A percentile compares a stretch with the other conserved stretches of the same genome.
Evolutionary conservation across 2,888 invertebrate species (phyloP).

Genomic region (Acronicta aceris): DNA sequence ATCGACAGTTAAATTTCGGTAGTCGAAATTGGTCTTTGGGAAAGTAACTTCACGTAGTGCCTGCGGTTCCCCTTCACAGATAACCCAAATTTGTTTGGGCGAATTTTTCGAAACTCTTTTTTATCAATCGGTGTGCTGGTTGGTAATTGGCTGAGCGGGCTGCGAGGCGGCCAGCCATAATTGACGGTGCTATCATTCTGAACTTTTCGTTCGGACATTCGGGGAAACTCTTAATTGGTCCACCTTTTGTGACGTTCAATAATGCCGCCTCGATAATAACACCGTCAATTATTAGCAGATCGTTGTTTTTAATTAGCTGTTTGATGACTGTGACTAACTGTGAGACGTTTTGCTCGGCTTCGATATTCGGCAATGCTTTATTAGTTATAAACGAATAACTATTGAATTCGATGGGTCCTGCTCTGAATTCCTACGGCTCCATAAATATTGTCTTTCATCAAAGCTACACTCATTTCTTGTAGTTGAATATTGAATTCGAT

Average conservation of each 20-base stretch:
- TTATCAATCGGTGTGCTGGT: slow-evolving; percentile 83
- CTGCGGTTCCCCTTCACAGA: slow-evolving; percentile 72
- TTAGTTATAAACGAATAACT: slow-evolving; percentile 39
- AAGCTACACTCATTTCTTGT: slow-evolving; percentile 24
- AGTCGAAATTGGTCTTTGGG: slow-evolving; percentile 71
- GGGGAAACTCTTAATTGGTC: slow-evolving; percentile 88
- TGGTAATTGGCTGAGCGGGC: slow-evolving; percentile 83
- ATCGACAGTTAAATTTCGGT: slow-evolving; percentile 70
- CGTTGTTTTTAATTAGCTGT: slow-evolving; percentile 82
- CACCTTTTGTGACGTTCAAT: slow-evolving; percentile 86
- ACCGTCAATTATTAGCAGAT: slow-evolving; percentile 84
- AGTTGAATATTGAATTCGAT: slow-evolving; percentile 30
- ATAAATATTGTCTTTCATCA: slow-evolving; percentile 36
- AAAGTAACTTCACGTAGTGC: slow-evolving; percentile 69
- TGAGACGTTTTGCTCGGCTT: slow-evolving; percentile 59
- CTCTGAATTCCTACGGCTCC: slow-evolving; percentile 28
- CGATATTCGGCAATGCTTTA: slow-evolving; percentile 40
- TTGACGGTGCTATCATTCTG: slow-evolving; percentile 87
- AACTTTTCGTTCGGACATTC: slow-evolving; percentile 85
- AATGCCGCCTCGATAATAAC: slow-evolving; percentile 86
- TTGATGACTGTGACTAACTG: slow-evolving; percentile 61
- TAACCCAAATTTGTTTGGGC: slow-evolving; percentile 84
- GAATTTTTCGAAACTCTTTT: slow-evolving; percentile 84
- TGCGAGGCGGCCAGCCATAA: slow-evolving; percentile 79
- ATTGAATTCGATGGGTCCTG: slow-evolving; percentile 22